Base-by-base conservation (phyloP, 2,797 vertebrate genomes). In the Melanogrammus aeglefinus region DNA sequence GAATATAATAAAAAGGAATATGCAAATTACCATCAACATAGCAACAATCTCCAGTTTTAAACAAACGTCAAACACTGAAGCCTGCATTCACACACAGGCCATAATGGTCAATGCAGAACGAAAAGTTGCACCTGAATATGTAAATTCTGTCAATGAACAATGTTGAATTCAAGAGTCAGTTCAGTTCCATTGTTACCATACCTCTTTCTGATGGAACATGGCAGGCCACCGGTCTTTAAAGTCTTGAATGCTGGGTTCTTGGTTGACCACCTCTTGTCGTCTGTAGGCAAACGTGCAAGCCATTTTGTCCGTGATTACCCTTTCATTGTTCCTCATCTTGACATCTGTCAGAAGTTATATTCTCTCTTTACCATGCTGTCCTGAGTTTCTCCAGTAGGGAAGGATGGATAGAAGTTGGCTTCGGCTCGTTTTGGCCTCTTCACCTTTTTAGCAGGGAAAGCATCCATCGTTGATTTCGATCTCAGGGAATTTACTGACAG, bases 161-260 rank as follows among this genome's bases (percentile, higher is more conserved):
- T 63, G 21, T n/a, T 63, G 12, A 41, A 41, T 41, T 41, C 39
- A 36, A 36, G 39, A 41, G 39, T 63, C 21, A 63, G 2, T 63
- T 7, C n/a, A 63, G n/a, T 63, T 6, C n/a, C 75, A 80, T 57
- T 41, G 39, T 41, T 41, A 41, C 39, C 13, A 76, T 78, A 87
- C 74, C 80, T 82, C 71, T 74, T 77, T 81, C 76, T 83, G 78
- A 75, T 36, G 16, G 78, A 82, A 84, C 29, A 85, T 74, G 29
- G 73, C 79, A 76, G 79, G 79, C 78, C 80, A 79, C 80, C 75
- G 77, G 66, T 80, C 79, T 35, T 74, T 83, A 41, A 86, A 83
- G 47, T 84, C 78, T 69, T 84, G 10, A 39, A 85, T 82, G 18
- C 47, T 76, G n/a, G 80, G 81, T 84, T 81, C 84, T 81, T 85